Percentiles rank a stretch among this genome's conserved stretches.
phyloP scores from a whole-genome alignment of 2,888 invertebrate species.

The Heteromyza rotundicornis region DNA sequence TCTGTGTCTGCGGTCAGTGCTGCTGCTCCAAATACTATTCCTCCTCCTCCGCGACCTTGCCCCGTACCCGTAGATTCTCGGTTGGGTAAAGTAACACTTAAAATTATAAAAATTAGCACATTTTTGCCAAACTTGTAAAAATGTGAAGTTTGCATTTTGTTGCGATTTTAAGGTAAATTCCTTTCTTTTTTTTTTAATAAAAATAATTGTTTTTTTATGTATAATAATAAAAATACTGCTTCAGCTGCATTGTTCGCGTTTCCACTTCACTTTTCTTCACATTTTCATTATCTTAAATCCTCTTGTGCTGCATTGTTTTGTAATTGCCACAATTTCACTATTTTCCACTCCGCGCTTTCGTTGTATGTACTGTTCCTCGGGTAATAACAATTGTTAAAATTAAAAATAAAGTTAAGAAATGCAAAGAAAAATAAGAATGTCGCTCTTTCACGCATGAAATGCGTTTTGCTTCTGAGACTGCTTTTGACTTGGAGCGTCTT shows the following conservation, averaged over 20 bases:
- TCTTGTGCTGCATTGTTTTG: conserved; percentile 31
- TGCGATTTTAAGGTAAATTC: not conserved
- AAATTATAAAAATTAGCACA: conserved; percentile 3
- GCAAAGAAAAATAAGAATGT: not conserved
- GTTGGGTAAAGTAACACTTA: conserved; percentile 7
- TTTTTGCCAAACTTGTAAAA: not conserved
- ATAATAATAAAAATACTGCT: conserved; percentile 14
- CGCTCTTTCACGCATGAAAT: not conserved
- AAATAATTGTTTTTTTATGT: not conserved
- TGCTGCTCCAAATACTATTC: not conserved
- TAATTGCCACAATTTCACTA: conserved; percentile 35
- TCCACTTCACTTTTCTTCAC: conserved; percentile 18
- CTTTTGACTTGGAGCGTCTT: too few species aligned
- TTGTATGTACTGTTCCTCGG: conserved; percentile 2
- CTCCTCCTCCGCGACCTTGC: conserved; percentile 10
- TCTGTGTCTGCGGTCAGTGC: not conserved
- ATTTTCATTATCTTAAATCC: conserved; percentile 12
- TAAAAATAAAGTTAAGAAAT: conserved; percentile 1
- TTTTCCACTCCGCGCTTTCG: not conserved
- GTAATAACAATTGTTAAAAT: not conserved
- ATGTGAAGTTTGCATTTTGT: conserved; percentile 8
- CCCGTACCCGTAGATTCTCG: too few species aligned
- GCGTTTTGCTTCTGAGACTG: not conserved
- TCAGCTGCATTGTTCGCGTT: conserved; percentile 11
- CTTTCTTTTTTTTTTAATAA: not conserved